A percentile compares a stretch with the other conserved stretches of the same genome.
Evolutionary conservation across 2,888 invertebrate species (phyloP).

Genomic region (Melitaea athalia): DNA sequence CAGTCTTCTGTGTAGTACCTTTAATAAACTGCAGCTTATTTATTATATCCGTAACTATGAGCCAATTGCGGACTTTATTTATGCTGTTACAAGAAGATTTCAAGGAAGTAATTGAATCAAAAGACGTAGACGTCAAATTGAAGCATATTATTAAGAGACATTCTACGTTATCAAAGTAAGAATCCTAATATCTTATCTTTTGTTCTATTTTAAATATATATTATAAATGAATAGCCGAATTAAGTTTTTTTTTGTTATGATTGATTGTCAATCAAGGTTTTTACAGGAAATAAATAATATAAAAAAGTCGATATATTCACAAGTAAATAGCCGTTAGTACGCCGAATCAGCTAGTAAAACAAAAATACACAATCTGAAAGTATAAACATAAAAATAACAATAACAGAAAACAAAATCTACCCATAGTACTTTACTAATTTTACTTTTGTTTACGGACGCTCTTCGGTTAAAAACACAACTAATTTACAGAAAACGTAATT

Average conservation of each 20-base stretch:
- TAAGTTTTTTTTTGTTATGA: too few relatives aligned
- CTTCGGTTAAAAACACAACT: slow-evolving; percentile 3
- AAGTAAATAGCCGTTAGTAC: too few relatives aligned
- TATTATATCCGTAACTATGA: slow-evolving; percentile 38
- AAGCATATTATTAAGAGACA: slow-evolving; percentile 35
- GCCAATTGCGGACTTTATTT: slow-evolving; percentile 39
- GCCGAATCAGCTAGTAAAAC: too few relatives aligned
- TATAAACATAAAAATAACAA: background rate
- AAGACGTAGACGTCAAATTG: slow-evolving; percentile 23
- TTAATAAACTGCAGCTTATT: slow-evolving; percentile 36
- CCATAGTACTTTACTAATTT: background rate
- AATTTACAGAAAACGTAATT: slow-evolving; percentile 42
- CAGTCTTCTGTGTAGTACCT: slow-evolving; percentile 32
- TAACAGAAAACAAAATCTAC: background rate
- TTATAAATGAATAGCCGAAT: too few relatives aligned
- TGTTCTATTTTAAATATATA: too few relatives aligned
- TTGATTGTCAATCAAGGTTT: too few relatives aligned
- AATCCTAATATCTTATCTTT: background rate
- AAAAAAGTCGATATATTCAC: too few relatives aligned
- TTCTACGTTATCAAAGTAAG: slow-evolving; percentile 31
- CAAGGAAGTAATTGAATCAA: slow-evolving; percentile 31
- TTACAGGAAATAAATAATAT: too few relatives aligned
- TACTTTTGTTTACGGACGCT: background rate
- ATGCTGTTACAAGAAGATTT: slow-evolving; percentile 40
- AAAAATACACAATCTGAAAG: too few relatives aligned